Evolutionary conservation across 1,140 invertebrate species (phyloP).

Genomic region (Parapsyche elsis): DNA sequence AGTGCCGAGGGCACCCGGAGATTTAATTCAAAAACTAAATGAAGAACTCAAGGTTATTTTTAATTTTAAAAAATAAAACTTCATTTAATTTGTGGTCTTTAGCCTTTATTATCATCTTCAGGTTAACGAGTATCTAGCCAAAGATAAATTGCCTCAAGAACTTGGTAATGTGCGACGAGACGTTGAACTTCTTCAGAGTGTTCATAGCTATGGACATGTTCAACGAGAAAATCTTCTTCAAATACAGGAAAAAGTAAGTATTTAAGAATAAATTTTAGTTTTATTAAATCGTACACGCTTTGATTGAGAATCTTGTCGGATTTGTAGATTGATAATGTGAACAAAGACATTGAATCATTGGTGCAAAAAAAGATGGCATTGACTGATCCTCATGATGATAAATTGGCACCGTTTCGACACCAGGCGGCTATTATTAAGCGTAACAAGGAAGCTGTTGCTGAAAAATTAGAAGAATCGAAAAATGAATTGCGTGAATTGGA

Average conservation of each 20-base stretch:
- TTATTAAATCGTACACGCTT: neutral
- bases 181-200: constrained; percentile 75
- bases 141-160: constrained; percentile 84
- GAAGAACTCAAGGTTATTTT: constrained; percentile 77
- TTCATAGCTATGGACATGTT: constrained; percentile 75
- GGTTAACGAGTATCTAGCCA: constrained; percentile 79
- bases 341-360: constrained; percentile 71
- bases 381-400: constrained; percentile 71
- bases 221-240: constrained; percentile 75
- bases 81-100: neutral
- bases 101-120: constrained; percentile 51
- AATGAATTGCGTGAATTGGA: constrained; percentile 71
- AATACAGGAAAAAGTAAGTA: constrained; percentile 71
- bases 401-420: constrained; percentile 84
- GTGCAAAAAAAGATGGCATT: constrained; percentile 67
- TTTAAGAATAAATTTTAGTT: neutral
- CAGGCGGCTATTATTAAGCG: constrained; percentile 83
- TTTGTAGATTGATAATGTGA: constrained; percentile 71
- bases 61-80: neutral
- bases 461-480: constrained; percentile 74
- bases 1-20: constrained; percentile 65
- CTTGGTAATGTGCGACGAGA: constrained; percentile 71
- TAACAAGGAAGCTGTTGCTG: constrained; percentile 80
- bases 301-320: constrained; percentile 30
- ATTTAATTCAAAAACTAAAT: constrained; percentile 75